phyloP scores from a whole-genome alignment of 2,113 vertebrate genomes.

The Cottus gobio region DNA sequence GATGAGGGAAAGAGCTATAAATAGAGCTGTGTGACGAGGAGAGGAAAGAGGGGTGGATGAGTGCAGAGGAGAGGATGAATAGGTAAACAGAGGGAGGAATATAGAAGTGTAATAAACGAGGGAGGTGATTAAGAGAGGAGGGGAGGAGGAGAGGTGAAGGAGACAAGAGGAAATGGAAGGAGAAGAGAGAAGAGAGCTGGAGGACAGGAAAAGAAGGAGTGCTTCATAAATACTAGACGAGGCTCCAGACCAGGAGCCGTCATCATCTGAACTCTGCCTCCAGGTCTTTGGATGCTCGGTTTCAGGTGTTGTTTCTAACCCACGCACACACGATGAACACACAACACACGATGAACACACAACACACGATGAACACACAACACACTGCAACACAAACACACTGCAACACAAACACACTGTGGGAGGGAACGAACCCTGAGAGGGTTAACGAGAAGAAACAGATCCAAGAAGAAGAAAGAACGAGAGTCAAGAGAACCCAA shows the following conservation, averaged over 20 bases:
- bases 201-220: neutral
- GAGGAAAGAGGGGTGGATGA: conserved; percentile 12
- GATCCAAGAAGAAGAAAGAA: neutral
- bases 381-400: neutral
- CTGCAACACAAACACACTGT: neutral
- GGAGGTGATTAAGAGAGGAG: neutral
- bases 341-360: neutral
- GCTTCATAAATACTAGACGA: conserved; percentile 60
- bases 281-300: neutral
- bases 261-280: conserved; percentile 4
- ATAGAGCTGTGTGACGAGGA: conserved; percentile 28
- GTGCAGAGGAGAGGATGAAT: conserved; percentile 24
- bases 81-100: conserved; percentile 42
- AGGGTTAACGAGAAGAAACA: neutral
- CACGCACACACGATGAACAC: neutral
- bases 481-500: neutral
- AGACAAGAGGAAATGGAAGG: neutral
- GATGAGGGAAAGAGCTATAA: conserved; percentile 35
- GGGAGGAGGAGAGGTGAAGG: neutral
- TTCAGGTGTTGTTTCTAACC: neutral
- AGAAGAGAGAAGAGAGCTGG: neutral
- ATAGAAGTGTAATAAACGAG: conserved; percentile 1
- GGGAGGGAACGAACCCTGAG: neutral
- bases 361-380: no score
- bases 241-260: conserved; percentile 18